Evolutionary conservation across 2,888 invertebrate species (phyloP).

Genomic region (Sicus ferrugineus): DNA sequence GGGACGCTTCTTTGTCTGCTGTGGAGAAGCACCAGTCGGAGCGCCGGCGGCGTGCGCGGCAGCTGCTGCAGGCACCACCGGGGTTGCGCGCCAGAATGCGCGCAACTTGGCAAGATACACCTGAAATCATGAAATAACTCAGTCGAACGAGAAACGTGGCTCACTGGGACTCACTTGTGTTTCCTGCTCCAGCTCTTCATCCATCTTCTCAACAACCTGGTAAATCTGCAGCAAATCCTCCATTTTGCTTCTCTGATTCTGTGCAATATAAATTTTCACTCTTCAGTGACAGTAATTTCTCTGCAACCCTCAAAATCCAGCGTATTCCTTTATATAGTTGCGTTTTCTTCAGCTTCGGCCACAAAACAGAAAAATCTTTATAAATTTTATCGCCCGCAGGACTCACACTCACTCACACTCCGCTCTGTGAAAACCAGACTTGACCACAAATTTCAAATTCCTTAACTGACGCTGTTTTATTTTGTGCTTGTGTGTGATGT

Average conservation of each 20-base stretch:
- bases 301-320: no score
- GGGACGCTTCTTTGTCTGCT: conserved; percentile 56
- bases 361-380: no score
- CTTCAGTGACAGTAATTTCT: no score
- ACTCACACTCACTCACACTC: not conserved
- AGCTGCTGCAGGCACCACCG: not conserved
- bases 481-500: not conserved
- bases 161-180: not conserved
- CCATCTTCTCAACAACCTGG: not conserved
- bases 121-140: conserved; percentile 2
- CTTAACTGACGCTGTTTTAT: conserved; percentile 30
- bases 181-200: not conserved
- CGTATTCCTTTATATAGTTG: no score
- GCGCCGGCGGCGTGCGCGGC: not conserved
- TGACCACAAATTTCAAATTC: conserved; percentile 21
- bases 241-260: conserved; percentile 44
- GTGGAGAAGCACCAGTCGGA: conserved; percentile 48
- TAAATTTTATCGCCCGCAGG: no score
- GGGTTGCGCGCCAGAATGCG: not conserved
- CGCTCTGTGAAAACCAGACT: not conserved
- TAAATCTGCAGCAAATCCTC: conserved; percentile 50
- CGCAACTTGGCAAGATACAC: not conserved
- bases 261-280: no score
- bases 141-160: not conserved
- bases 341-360: no score